phyloP scores from a whole-genome alignment of 1,140 invertebrate species.

The Drosophila pallidifrons region DNA sequence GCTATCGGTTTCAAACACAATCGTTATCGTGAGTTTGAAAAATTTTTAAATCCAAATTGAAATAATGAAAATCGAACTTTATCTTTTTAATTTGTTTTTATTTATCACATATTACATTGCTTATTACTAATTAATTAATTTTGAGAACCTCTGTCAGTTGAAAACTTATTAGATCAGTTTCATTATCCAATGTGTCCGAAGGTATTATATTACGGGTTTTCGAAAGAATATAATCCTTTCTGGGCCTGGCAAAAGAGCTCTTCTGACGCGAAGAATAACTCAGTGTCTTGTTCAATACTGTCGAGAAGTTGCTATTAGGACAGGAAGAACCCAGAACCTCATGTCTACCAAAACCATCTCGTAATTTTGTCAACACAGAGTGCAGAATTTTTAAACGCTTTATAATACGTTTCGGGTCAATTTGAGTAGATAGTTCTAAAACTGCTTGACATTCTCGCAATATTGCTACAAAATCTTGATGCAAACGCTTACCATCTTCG shows the following conservation, averaged over 20 bases:
- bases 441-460: slow-evolving; percentile 70
- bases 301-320: slow-evolving; percentile 1
- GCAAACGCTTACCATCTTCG: slow-evolving; percentile 38
- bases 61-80: background rate
- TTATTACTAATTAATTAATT: slow-evolving; percentile 30
- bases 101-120: background rate
- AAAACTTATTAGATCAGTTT: slow-evolving; percentile 59
- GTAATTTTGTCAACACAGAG: slow-evolving; percentile 67
- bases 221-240: background rate
- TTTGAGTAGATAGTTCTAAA: slow-evolving; percentile 40
- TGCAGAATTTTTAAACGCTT: slow-evolving; percentile 80
- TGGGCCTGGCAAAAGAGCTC: slow-evolving; percentile 22
- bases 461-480: slow-evolving; percentile 69
- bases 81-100: background rate
- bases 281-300: slow-evolving; percentile 7
- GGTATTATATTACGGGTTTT: background rate
- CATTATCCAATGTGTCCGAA: slow-evolving; percentile 11
- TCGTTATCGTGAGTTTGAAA: background rate
- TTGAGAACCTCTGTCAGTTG: slow-evolving; percentile 51
- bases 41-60: background rate
- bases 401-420: slow-evolving; percentile 60
- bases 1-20: no score
- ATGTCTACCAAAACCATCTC: slow-evolving; percentile 41
- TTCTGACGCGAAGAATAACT: slow-evolving; percentile 15
- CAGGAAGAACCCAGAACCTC: background rate